phyloP scores from a whole-genome alignment of 2,888 invertebrate genomes.

The Mellilla xanthometata region DNA sequence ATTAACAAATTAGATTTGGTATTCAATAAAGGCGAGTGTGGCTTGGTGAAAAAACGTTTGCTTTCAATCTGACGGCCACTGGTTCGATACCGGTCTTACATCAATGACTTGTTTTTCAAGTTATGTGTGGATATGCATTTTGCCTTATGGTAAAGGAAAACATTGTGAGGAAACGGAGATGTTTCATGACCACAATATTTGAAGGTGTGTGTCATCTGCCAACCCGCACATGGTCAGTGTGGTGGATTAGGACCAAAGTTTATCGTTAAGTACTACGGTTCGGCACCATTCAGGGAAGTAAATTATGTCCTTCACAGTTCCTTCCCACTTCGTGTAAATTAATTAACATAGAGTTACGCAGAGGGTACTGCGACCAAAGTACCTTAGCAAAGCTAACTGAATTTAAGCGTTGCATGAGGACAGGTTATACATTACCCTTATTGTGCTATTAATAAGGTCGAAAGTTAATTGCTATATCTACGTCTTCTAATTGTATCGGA shows the following conservation, averaged over 20 bases:
- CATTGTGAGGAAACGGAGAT: too few relatives aligned
- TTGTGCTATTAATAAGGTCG: constrained; percentile 5
- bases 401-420: constrained; percentile 16
- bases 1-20: constrained; percentile 7
- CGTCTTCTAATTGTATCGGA: constrained; percentile 14
- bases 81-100: too few relatives aligned
- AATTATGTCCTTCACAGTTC: constrained; percentile 25
- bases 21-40: too few relatives aligned
- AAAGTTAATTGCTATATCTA: constrained; percentile 4
- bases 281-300: constrained; percentile 17
- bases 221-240: too few relatives aligned
- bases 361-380: constrained; percentile 7
- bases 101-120: too few relatives aligned
- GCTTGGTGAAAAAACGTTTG: too few relatives aligned
- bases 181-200: too few relatives aligned
- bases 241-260: constrained; percentile 9
- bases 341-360: constrained; percentile 26
- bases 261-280: constrained; percentile 7
- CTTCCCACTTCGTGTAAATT: constrained; percentile 27
- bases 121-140: too few relatives aligned
- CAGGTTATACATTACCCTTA: constrained; percentile 6
- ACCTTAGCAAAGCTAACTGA: constrained; percentile 16
- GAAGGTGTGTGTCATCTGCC: too few relatives aligned
- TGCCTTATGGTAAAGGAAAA: too few relatives aligned
- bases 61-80: too few relatives aligned